Base-by-base conservation (phyloP, 2,797 vertebrate genomes). In the Pitangus sulphuratus region DNA sequence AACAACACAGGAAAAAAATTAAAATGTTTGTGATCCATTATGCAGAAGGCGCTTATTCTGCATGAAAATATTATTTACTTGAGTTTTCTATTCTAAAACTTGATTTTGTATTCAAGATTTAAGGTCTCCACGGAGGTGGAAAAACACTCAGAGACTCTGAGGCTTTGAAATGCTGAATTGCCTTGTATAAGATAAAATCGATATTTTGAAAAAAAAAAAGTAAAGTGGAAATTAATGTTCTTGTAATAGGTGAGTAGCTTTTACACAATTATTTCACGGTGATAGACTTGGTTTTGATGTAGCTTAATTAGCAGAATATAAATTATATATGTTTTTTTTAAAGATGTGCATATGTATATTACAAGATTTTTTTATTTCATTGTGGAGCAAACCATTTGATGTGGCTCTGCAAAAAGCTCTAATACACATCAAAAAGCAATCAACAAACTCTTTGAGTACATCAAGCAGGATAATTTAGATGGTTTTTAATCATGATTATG, bases 391-490 rank as follows among this genome's bases (percentile, higher is more conserved):
- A 94, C 96, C 94, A 97, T 97, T 98, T 97, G 96, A 97, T 97
- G 97, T 96, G 94, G 95, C 94, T 97, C 91, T 88, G 84, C 95
- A 96, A 89, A 97, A 96, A 97, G 95, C 97, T 97, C 88, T 97
- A 96, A 95, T 95, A 97, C 87, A 97, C 94, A 98, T 97, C 97
- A 98, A 98, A 98, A 98, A 98, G 96, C 97, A 97, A 98, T 98
- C 97, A 98, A 97, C 97, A 97, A 98, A 98, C 97, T 97, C 96
- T 97, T 97, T 97, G 97, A 98, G 95, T 97, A 96, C 96, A 96
- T 98, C 97, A 97, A 97, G 96, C 84, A 97, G 95, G 97, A 96
- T 97, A 95, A 98, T 98, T 98, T 97, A 97, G 97, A 95, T 97
- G 95, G 95, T 96, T 98, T 98, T 97, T 97, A 97, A 98, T 98